A percentile compares a stretch with the other conserved stretches of the same genome.
phyloP scores from a whole-genome alignment of 64 coral and sea anemone genomes.

The Hydrozoanthus tunicans region DNA sequence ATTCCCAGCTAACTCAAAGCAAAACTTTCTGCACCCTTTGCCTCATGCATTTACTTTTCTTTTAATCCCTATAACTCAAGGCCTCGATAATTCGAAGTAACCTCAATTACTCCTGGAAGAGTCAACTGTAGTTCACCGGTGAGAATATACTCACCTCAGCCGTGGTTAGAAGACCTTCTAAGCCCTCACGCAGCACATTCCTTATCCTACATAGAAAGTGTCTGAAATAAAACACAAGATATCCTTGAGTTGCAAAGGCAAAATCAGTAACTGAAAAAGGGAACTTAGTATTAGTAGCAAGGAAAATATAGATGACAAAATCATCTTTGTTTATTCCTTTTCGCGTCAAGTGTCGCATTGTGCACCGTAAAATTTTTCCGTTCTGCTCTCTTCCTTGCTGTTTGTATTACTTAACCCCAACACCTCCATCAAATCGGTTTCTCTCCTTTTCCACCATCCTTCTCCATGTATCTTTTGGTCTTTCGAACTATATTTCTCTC shows the following conservation, averaged over 20 bases:
- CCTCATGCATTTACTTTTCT: neutral
- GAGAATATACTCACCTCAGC: constrained; percentile 67
- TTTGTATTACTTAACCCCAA: too few species aligned
- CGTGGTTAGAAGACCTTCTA: constrained; percentile 90
- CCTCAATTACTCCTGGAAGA: constrained; percentile 29
- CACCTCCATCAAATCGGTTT: too few species aligned
- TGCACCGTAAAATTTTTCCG: too few species aligned
- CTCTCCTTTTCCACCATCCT: too few species aligned
- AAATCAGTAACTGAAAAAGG: neutral
- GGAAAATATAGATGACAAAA: neutral
- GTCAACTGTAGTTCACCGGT: neutral
- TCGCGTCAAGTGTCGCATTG: neutral
- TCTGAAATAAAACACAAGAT: constrained; percentile 38
- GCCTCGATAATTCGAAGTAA: neutral
- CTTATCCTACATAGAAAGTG: constrained; percentile 90
- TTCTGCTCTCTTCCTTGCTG: too few species aligned
- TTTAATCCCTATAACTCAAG: neutral
- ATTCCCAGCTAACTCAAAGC: neutral
- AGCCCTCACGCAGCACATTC: constrained; percentile 79
- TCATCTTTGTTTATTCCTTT: neutral
- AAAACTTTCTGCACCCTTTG: constrained; percentile 18
- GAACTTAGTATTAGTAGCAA: too few species aligned
- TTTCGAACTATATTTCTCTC: too few species aligned
- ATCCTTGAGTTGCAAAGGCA: too few species aligned
- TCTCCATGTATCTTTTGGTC: too few species aligned